A percentile compares a stretch with the other conserved stretches of the same genome.
Conservation (phyloP, 2,797 vertebrate species). For the Xiphophorus birchmanni region DNA sequence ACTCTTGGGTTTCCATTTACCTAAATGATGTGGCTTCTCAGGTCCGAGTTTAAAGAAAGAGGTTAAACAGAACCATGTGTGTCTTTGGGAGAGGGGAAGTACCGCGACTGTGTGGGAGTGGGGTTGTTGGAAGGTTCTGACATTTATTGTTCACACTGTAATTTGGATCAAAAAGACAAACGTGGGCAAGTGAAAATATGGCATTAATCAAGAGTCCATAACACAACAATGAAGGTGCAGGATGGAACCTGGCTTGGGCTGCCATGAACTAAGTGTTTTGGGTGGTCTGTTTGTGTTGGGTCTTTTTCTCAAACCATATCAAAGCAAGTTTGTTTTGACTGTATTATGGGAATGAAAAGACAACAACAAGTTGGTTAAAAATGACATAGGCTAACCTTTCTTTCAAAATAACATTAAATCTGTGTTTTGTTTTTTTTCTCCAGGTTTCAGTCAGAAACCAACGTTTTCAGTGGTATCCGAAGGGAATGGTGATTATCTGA, state of each 20-base stretch:
- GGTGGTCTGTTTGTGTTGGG: slow-evolving; percentile 62
- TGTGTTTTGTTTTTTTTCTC: slow-evolving; percentile 14
- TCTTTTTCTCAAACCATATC: slow-evolving; percentile 55
- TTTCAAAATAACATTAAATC: slow-evolving; percentile 40
- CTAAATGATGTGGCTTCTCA: slow-evolving; percentile 67
- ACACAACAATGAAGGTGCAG: slow-evolving; percentile 50
- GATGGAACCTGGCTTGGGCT: slow-evolving; percentile 38
- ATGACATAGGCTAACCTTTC: slow-evolving; percentile 29
- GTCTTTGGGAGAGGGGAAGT: slow-evolving; percentile 59
- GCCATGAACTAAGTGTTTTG: slow-evolving; percentile 48
- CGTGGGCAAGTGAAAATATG: slow-evolving; percentile 60
- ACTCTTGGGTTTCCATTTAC: slow-evolving; percentile 65
- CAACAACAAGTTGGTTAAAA: slow-evolving; percentile 30
- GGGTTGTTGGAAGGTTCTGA: slow-evolving; percentile 64
- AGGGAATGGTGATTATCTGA: slow-evolving; percentile 41
- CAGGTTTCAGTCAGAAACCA: neutral
- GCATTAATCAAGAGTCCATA: slow-evolving; percentile 64
- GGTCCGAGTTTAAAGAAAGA: slow-evolving; percentile 52
- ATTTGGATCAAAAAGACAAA: slow-evolving; percentile 71
- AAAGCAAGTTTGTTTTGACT: slow-evolving; percentile 36
- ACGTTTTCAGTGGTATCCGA: slow-evolving; percentile 22
- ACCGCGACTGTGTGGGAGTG: slow-evolving; percentile 34
- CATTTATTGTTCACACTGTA: slow-evolving; percentile 71
- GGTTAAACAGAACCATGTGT: slow-evolving; percentile 72
- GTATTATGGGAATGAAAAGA: slow-evolving; percentile 40